Conservation (phyloP, 2,113 vertebrate genomes). For the Passer montanus region DNA sequence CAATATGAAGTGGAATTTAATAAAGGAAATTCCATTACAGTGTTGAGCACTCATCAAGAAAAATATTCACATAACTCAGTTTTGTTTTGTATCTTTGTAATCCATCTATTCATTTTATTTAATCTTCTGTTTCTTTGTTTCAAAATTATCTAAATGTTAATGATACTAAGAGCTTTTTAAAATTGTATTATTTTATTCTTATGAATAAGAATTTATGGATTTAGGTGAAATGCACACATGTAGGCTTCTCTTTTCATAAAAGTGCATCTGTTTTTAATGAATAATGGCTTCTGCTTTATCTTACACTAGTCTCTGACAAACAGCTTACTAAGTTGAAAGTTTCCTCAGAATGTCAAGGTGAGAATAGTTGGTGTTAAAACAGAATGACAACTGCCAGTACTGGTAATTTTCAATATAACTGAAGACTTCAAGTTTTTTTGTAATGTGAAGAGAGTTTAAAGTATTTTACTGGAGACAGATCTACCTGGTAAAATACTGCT, state of each 20-base stretch:
- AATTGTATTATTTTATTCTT: neutral
- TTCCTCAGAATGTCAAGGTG: neutral
- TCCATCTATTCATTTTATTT: neutral
- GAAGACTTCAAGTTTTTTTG: neutral
- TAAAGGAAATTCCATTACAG: neutral
- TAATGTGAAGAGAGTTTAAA: neutral
- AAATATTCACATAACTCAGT: neutral
- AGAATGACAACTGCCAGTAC: neutral
- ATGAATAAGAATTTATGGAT: neutral
- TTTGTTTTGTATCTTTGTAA: neutral
- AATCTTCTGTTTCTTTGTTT: neutral
- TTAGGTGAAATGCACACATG: neutral
- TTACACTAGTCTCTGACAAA: neutral
- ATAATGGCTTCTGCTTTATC: neutral
- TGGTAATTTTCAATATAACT: neutral
- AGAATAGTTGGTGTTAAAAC: neutral
- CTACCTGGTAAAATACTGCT: neutral
- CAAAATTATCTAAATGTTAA: neutral
- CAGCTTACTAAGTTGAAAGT: neutral
- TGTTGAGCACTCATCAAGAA: neutral
- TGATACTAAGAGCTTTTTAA: neutral
- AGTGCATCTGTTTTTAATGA: neutral
- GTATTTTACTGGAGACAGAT: neutral
- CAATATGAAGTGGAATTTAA: neutral
- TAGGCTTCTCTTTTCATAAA: neutral